phyloP scores from a whole-genome alignment of 2,888 invertebrate species.

The Lasioglossum malachurum region DNA sequence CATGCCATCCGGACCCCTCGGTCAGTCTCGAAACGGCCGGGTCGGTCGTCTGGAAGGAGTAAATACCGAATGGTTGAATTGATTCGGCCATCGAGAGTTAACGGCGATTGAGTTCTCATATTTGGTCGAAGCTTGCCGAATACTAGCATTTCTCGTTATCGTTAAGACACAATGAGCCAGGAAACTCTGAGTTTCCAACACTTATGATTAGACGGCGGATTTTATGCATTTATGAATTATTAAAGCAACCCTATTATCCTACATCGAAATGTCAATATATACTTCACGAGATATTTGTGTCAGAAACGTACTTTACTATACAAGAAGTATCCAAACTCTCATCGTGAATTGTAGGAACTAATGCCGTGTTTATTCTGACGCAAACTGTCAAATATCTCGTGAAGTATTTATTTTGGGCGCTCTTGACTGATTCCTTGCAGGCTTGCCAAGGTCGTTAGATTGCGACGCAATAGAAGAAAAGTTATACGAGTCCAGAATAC shows the following conservation, averaged over 20 bases:
- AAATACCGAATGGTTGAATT: conserved; percentile 70
- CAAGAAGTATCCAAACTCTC: no score
- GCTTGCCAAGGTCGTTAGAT: background rate
- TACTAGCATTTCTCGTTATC: background rate
- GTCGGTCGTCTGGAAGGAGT: conserved; percentile 77
- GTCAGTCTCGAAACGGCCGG: conserved; percentile 64
- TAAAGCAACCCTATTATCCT: no score
- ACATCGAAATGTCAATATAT: no score
- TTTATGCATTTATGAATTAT: no score
- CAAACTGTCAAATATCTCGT: no score
- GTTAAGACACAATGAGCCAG: background rate
- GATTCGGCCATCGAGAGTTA: conserved; percentile 38
- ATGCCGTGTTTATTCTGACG: no score
- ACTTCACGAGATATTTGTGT: no score
- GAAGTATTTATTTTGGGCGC: no score
- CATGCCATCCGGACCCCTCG: conserved; percentile 75
- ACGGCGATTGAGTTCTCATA: conserved; percentile 30
- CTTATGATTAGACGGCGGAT: no score
- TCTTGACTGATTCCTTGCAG: background rate
- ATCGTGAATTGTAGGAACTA: no score
- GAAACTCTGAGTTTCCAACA: background rate
- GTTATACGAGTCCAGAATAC: background rate
- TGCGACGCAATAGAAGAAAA: background rate
- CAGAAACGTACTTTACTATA: no score
- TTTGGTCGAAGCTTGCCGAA: conserved; percentile 3